These are phyloP conservation scores for Emys orbicularis DNA, from an alignment of 2,797 vertebrate species.

Conservation along the genomic window DNA sequence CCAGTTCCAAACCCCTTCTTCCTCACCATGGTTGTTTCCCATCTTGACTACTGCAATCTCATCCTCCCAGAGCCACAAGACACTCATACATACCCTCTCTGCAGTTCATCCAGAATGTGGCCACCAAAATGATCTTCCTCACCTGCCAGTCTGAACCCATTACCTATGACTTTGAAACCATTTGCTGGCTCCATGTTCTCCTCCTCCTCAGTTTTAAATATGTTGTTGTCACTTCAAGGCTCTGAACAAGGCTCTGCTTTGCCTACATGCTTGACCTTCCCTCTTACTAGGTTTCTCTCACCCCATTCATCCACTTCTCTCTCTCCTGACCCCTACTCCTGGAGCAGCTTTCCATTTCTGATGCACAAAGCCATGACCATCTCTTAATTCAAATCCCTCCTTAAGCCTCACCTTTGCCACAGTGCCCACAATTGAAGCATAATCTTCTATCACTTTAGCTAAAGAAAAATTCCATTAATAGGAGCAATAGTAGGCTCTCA, in stretches of 20 bases:
- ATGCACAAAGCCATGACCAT: background rate
- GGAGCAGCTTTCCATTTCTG: background rate
- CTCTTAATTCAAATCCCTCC: background rate
- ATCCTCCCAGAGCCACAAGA: background rate
- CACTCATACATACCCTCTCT: background rate
- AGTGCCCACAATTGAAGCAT: background rate
- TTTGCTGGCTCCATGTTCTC: background rate
- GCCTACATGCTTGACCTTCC: background rate
- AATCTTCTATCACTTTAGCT: background rate
- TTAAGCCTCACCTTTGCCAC: background rate
- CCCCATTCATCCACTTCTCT: background rate
- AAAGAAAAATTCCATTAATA: background rate
- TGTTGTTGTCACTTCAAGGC: background rate
- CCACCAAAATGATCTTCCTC: background rate
- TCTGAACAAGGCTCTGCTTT: background rate
- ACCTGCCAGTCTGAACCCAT: background rate
- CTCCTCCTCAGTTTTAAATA: background rate
- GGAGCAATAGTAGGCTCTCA: background rate
- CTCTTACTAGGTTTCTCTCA: background rate
- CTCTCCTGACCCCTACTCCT: background rate
- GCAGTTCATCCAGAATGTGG: background rate
- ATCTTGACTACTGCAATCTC: background rate
- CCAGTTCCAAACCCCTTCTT: background rate
- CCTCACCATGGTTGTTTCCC: background rate
- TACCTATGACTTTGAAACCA: background rate